Evolutionary conservation across 2,797 vertebrate genomes (phyloP).

Genomic region (Sciurus vulgaris): DNA sequence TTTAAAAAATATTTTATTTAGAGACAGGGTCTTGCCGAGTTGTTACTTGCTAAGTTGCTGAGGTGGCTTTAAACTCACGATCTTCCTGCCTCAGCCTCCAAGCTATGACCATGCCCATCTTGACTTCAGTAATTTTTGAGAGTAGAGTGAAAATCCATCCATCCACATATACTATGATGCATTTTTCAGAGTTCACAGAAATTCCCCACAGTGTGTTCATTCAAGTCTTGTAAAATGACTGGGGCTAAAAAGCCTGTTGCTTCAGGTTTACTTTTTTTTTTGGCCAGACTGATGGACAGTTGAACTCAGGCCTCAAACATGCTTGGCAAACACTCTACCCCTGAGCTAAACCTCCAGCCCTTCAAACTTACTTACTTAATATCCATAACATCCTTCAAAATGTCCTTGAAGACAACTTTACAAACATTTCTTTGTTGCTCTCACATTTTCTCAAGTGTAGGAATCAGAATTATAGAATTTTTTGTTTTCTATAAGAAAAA

Average conservation of each 20-base stretch:
- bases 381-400: background rate
- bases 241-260: background rate
- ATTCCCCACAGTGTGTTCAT: rapidly evolving
- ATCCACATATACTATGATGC: background rate
- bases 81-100: no score
- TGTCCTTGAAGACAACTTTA: background rate
- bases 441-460: background rate
- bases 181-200: background rate
- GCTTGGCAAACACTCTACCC: no score
- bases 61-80: no score
- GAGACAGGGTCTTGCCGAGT: no score
- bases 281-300: no score
- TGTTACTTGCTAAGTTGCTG: no score
- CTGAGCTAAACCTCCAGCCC: no score
- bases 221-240: background rate
- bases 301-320: no score
- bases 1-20: no score
- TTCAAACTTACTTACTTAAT: background rate
- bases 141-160: background rate
- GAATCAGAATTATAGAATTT: background rate
- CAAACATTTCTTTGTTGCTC: background rate
- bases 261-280: background rate
- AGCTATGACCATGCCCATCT: no score
- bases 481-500: background rate
- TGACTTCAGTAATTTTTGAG: background rate